A percentile compares a stretch with the other conserved stretches of the same genome.
These are phyloP conservation scores for Picus viridis DNA, from an alignment of 2,797 vertebrate species.

Conservation along the genomic window DNA sequence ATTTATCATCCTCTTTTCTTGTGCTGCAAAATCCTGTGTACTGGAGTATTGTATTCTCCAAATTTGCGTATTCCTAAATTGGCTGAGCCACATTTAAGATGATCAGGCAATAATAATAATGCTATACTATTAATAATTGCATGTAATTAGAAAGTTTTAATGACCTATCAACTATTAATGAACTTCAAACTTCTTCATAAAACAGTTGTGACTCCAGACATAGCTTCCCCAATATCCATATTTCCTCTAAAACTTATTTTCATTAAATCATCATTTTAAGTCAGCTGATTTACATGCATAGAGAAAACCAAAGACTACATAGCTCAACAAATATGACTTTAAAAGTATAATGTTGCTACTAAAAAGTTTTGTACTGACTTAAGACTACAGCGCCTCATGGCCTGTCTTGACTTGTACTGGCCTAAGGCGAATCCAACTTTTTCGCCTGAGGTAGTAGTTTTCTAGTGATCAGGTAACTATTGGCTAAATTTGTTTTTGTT, in stretches of 20 bases:
- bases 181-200: background rate
- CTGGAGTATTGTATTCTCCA: background rate
- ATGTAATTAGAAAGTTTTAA: background rate
- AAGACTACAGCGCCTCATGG: background rate
- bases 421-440: background rate
- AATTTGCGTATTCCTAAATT: background rate
- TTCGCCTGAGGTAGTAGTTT: background rate
- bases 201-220: background rate
- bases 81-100: background rate
- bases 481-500: background rate
- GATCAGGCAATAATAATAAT: background rate
- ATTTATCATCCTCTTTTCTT: background rate
- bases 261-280: background rate
- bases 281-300: background rate
- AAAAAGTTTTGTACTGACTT: background rate
- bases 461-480: background rate
- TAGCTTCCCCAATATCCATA: background rate
- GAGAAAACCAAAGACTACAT: background rate
- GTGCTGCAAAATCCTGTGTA: background rate
- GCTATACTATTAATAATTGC: background rate
- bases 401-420: background rate
- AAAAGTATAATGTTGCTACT: background rate
- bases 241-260: slow-evolving; percentile 8
- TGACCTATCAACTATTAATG: slow-evolving; percentile 2
- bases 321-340: background rate